Evolutionary conservation across 2,113 vertebrate species (phyloP).

Genomic region (Grantiella picta): DNA sequence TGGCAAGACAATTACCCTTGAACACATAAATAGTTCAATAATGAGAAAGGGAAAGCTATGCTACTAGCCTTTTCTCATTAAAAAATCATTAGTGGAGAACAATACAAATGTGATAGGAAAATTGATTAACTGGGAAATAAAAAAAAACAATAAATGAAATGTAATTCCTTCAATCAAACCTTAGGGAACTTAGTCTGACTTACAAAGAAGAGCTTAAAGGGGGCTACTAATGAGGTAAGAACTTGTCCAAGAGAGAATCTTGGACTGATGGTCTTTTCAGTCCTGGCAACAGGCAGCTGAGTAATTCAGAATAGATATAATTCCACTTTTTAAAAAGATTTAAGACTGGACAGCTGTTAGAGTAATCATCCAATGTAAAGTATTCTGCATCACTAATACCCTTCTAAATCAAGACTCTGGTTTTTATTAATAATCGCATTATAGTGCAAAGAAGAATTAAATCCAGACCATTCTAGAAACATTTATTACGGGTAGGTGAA

Average conservation of each 20-base stretch:
- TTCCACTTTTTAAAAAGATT: neutral
- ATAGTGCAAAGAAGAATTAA: neutral
- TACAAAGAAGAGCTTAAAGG: neutral
- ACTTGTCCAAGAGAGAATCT: neutral
- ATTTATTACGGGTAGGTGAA: neutral
- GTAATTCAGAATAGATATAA: neutral
- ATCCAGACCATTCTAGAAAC: neutral
- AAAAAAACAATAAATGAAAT: neutral
- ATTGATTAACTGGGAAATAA: neutral
- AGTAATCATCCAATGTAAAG: neutral
- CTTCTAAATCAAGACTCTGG: neutral
- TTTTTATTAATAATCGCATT: neutral
- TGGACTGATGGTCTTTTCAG: neutral
- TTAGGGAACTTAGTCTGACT: neutral
- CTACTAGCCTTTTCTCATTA: neutral
- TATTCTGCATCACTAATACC: neutral
- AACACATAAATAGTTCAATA: neutral
- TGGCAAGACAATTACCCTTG: neutral
- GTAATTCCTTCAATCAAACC: neutral
- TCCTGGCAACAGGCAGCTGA: neutral
- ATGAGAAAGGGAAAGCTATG: neutral
- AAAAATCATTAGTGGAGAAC: neutral
- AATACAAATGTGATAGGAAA: neutral
- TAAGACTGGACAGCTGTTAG: neutral
- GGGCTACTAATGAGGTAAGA: neutral